Evolutionary conservation across 2,888 invertebrate genomes (phyloP), one percentile per base, ranked within the genome.

Genomic region (Chaitophorus viminalis): DNA sequence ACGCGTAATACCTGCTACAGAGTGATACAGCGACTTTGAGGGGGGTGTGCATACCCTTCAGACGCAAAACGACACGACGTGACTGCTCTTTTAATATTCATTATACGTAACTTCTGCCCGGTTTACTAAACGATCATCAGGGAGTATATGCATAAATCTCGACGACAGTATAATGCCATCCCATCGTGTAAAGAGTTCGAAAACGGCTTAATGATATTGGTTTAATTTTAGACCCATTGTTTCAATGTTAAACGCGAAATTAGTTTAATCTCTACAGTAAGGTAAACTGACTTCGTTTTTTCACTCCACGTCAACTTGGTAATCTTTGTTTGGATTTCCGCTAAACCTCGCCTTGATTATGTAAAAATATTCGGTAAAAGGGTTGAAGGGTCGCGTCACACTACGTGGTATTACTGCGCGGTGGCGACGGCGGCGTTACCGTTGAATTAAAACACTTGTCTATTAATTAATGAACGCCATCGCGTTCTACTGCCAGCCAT

Each of bases 81-180:
- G 46, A 75, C 39, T 39, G 21, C 36, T 76, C 17, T 65, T 86
- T 86, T 79, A 60, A 36, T 86, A 86, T 86, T 77, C 78, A 86
- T 72, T 39, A 39, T 39, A 39, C 52, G 60, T 72, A 72, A 74
- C 79, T 65, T 8, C 65, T 79, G 65, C 11, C 25, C 60, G n/a
- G 72, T 18, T 39, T 72, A 60, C 54, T 74, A 60, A 79, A 79
- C 79, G 72, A 86, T 79, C 86, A 79, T 74, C 72, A 86, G 60
- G 72, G 72, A 29, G n/a, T n/a, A 72, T 21, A 31, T 6, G 54
- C 36, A 79, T 72, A 79, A 79, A 79, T 86, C 72, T 29, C 29
- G 36, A n/a, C 86, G 52, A 36, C 18, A 39, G 54, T 60, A 54
- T 86, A 86, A 86, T 72, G 79, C 79, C 52, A 14, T 86, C 25